Conservation (phyloP, 2,113 vertebrate species). For the Larimichthys crocea region DNA sequence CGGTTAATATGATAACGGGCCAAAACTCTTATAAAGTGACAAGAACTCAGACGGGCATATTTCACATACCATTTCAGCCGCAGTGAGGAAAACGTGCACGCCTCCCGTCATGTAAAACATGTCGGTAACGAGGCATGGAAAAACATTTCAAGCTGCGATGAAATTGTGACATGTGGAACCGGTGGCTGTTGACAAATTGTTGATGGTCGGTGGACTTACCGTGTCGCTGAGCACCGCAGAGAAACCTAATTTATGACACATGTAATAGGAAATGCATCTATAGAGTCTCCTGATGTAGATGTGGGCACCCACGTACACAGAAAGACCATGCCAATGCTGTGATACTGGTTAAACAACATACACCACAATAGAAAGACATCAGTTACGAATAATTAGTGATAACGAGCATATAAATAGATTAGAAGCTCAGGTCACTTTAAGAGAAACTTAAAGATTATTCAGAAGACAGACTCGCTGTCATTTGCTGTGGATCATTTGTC, state of each 20-base stretch:
- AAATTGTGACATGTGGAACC: conserved; percentile 41
- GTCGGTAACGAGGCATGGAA: conserved; percentile 46
- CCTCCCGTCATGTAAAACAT: conserved; percentile 20
- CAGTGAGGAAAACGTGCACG: conserved; percentile 10
- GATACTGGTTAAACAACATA: not conserved
- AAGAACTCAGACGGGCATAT: conserved; percentile 18
- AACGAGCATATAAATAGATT: no score
- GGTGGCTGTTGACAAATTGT: conserved; percentile 44
- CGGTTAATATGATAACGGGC: not conserved
- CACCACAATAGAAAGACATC: not conserved
- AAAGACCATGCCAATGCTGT: not conserved
- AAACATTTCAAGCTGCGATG: conserved; percentile 56
- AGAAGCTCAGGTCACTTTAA: not conserved
- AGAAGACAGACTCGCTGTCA: conserved; percentile 15
- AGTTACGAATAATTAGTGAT: not conserved
- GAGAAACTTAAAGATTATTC: conserved; percentile 2
- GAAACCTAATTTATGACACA: conserved; percentile 15
- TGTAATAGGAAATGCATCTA: not conserved
- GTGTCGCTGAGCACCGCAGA: not conserved
- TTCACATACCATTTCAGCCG: conserved; percentile 27
- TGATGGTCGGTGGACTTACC: conserved; percentile 14
- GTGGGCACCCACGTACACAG: not conserved
- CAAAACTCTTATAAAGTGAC: conserved; percentile 13
- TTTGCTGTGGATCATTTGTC: conserved; percentile 43
- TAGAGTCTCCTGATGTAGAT: not conserved